Evolutionary conservation across 2,888 invertebrate species (phyloP).

Genomic region (Ashinkailepas kermadecensis): DNA sequence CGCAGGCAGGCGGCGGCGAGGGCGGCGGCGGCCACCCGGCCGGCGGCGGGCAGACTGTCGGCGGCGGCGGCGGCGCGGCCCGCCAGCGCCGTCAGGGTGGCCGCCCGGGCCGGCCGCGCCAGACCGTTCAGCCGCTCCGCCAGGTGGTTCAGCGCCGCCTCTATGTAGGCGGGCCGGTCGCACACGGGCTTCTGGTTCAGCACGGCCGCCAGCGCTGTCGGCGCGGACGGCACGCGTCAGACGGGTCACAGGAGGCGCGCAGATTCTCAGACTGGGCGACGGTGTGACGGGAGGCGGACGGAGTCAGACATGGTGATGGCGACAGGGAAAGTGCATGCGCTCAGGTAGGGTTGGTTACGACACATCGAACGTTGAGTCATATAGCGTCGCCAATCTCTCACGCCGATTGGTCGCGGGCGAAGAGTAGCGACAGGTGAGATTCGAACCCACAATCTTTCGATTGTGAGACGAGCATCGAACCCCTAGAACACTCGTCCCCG

Average conservation of each 20-base stretch:
- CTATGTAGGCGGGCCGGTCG: slow-evolving; percentile 47
- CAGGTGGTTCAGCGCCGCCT: slow-evolving; percentile 43
- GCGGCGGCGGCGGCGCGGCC: slow-evolving; percentile 54
- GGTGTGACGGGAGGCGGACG: too few relatives aligned
- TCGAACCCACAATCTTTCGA: too few relatives aligned
- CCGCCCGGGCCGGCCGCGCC: slow-evolving; percentile 54
- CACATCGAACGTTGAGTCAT: too few relatives aligned
- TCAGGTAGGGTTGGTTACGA: too few relatives aligned
- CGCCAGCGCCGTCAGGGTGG: slow-evolving; percentile 58
- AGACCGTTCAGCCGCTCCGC: slow-evolving; percentile 48
- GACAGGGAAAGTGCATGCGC: too few relatives aligned
- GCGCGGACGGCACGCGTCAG: slow-evolving; percentile 78
- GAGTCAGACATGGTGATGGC: too few relatives aligned
- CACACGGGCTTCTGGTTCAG: slow-evolving; percentile 44
- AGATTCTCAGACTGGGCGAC: too few relatives aligned
- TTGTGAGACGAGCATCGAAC: too few relatives aligned
- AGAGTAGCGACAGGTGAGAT: too few relatives aligned
- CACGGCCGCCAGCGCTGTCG: slow-evolving; percentile 54
- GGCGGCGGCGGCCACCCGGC: slow-evolving; percentile 48
- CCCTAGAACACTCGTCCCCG: too few relatives aligned
- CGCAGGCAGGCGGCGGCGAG: slow-evolving; percentile 37
- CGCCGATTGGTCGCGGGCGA: too few relatives aligned
- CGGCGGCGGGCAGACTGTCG: slow-evolving; percentile 63
- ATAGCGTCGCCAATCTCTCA: too few relatives aligned
- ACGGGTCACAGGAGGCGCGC: slow-evolving; percentile 40